Percentiles rank a stretch among this genome's conserved stretches.
Conservation (phyloP, 2,113 vertebrate genomes). For the Charadrius vociferus region DNA sequence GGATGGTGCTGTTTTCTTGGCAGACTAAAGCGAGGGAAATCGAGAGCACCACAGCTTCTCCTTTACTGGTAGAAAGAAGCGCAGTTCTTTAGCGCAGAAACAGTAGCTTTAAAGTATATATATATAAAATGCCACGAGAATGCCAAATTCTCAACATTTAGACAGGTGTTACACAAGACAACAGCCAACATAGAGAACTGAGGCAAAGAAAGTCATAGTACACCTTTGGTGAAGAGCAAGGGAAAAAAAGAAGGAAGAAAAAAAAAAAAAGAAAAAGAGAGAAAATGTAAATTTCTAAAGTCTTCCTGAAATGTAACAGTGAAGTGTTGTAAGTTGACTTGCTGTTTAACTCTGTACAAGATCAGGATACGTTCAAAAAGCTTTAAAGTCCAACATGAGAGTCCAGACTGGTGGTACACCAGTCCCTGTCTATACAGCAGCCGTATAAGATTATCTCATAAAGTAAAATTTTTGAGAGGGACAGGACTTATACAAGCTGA, state of each 20-base stretch:
- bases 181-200: not conserved
- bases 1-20: slow-evolving; percentile 49
- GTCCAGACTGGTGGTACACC: not conserved
- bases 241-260: not conserved
- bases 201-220: not conserved
- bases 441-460: not conserved
- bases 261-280: not conserved
- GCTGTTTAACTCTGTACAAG: not conserved
- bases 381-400: not conserved
- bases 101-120: not conserved
- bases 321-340: not conserved
- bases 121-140: not conserved
- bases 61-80: not conserved
- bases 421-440: not conserved
- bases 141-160: slow-evolving; percentile 1
- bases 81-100: not conserved
- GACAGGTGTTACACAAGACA: slow-evolving; percentile 17
- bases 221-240: not conserved
- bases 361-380: not conserved
- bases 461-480: not conserved
- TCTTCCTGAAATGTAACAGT: not conserved
- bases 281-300: not conserved
- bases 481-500: not conserved
- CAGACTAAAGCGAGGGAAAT: not conserved
- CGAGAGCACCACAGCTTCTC: not conserved